These are phyloP conservation scores for Calycopis cecrops DNA, from an alignment of 1,140 invertebrate genomes.

Conservation along the genomic window DNA sequence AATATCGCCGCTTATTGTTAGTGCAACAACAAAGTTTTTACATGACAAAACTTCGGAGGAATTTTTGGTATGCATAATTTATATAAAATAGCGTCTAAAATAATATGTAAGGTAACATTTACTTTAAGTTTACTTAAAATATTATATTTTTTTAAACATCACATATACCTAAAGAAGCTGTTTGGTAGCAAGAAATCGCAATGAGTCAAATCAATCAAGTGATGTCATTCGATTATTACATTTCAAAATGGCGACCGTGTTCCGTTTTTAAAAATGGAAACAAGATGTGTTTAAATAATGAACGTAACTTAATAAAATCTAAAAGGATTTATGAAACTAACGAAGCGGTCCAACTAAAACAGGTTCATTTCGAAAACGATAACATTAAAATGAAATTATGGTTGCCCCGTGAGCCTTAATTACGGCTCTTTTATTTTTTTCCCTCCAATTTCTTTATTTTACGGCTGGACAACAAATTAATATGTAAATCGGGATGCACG, in stretches of 20 bases:
- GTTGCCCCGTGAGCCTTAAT: constrained; percentile 49
- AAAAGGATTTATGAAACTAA: constrained; percentile 31
- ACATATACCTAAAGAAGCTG: too few species aligned
- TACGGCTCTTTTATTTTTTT: constrained; percentile 50
- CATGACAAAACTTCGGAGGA: too few species aligned
- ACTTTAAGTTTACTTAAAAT: too few species aligned
- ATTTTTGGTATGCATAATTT: too few species aligned
- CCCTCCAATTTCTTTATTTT: constrained; percentile 71
- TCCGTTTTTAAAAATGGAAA: constrained; percentile 2
- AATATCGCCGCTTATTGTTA: too few species aligned
- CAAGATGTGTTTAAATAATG: too few species aligned
- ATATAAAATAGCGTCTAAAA: too few species aligned
- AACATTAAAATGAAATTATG: constrained; percentile 63
- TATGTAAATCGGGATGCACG: constrained; percentile 61
- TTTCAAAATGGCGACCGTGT: constrained; percentile 4
- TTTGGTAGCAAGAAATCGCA: constrained; percentile 7
- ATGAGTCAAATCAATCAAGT: background rate
- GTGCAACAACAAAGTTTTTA: too few species aligned
- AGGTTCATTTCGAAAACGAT: constrained; percentile 40
- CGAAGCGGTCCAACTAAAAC: constrained; percentile 37
- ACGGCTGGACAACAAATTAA: constrained; percentile 67
- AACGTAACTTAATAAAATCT: constrained; percentile 2
- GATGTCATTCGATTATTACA: too few species aligned
- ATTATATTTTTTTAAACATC: too few species aligned
- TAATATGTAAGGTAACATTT: too few species aligned